Evolutionary conservation across 35 echinoderm and acorn worm genomes (phyloP).

Genomic region (Hemicentrotus pulcherrimus): DNA sequence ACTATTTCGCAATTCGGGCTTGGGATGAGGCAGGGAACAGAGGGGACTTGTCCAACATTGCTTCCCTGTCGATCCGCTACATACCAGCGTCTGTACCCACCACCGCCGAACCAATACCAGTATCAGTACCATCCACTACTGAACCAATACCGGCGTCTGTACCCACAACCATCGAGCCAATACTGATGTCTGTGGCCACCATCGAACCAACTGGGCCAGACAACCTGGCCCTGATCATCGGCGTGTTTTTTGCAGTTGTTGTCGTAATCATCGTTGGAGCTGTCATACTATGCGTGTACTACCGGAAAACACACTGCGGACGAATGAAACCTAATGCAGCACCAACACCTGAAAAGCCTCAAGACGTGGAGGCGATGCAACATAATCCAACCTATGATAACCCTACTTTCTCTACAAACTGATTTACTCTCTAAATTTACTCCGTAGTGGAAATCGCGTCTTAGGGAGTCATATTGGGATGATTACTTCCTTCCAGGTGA

Average conservation of each 20-base stretch:
- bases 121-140: too few relatives aligned
- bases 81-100: not conserved
- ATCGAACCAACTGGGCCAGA: not conserved
- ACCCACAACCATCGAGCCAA: not conserved
- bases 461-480: too few relatives aligned
- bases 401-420: too few relatives aligned
- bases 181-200: not conserved
- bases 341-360: not conserved
- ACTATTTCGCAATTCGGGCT: slow-evolving; percentile 54
- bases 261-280: not conserved
- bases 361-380: not conserved
- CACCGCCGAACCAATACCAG: not conserved
- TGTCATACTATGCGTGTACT: not conserved
- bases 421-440: too few relatives aligned
- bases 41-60: slow-evolving; percentile 54
- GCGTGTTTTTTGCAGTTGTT: not conserved
- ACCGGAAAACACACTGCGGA: not conserved
- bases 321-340: not conserved
- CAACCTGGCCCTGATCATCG: not conserved
- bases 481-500: too few relatives aligned
- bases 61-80: not conserved
- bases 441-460: too few relatives aligned
- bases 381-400: too few relatives aligned
- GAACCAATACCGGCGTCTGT: not conserved
- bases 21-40: slow-evolving; percentile 37